Conservation (phyloP, 1,140 invertebrate genomes). For the Drosophila fuyamai region DNA sequence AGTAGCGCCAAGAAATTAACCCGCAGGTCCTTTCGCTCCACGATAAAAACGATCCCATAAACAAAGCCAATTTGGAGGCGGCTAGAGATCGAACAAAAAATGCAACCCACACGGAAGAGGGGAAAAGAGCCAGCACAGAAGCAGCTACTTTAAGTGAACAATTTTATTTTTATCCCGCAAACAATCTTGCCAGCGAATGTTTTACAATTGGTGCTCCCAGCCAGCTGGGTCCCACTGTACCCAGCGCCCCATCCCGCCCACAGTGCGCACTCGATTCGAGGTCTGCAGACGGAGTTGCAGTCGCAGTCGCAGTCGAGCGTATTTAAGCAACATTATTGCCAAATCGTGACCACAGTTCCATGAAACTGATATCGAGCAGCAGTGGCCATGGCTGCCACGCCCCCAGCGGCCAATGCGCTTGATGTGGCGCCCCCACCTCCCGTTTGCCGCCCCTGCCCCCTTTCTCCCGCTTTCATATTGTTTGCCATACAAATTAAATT, state of each 20-base stretch:
- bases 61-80: slow-evolving; percentile 78
- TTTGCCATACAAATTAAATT: slow-evolving; percentile 78
- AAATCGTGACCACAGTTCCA: slow-evolving; percentile 85
- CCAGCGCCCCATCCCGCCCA: background rate
- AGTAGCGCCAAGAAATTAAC: slow-evolving; percentile 79
- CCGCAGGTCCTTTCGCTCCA: slow-evolving; percentile 67
- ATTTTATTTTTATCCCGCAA: slow-evolving; percentile 84
- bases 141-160: slow-evolving; percentile 84
- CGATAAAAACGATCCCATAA: slow-evolving; percentile 78
- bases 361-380: slow-evolving; percentile 82
- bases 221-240: slow-evolving; percentile 33
- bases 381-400: slow-evolving; percentile 44
- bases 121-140: slow-evolving; percentile 60
- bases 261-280: slow-evolving; percentile 17
- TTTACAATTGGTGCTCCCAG: slow-evolving; percentile 75
- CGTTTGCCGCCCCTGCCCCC: background rate
- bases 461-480: slow-evolving; percentile 23
- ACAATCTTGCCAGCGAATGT: slow-evolving; percentile 83
- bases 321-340: slow-evolving; percentile 85
- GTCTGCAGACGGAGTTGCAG: slow-evolving; percentile 34
- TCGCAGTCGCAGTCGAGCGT: slow-evolving; percentile 53
- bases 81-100: slow-evolving; percentile 30
- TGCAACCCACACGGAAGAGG: slow-evolving; percentile 2
- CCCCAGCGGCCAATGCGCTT: slow-evolving; percentile 53
- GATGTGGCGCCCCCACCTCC: slow-evolving; percentile 59